Evolutionary conservation across 2,797 vertebrate genomes (phyloP).

Genomic region (Dendrocincla fuliginosa): DNA sequence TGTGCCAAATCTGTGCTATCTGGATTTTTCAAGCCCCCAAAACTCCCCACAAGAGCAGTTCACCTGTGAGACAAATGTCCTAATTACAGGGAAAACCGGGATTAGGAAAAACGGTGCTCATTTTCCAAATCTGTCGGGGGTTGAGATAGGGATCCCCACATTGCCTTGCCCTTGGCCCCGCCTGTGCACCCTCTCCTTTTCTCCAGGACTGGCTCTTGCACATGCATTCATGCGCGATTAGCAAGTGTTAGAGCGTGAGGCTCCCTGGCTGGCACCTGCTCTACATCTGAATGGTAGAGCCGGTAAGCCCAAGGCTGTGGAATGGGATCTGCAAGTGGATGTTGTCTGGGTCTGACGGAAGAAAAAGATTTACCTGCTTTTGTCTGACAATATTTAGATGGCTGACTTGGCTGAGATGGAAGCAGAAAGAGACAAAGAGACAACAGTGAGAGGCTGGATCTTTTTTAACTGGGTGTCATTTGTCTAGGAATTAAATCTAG

Average conservation of each 20-base stretch:
- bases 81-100: neutral
- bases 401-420: neutral
- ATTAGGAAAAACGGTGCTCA: neutral
- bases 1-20: neutral
- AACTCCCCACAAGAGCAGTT: neutral
- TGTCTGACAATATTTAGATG: slow-evolving; percentile 28
- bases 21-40: neutral
- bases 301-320: slow-evolving; percentile 31
- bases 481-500: neutral
- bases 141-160: neutral
- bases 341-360: slow-evolving; percentile 51
- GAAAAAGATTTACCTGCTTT: slow-evolving; percentile 59
- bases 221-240: slow-evolving; percentile 30
- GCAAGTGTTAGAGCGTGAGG: slow-evolving; percentile 46
- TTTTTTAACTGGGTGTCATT: neutral
- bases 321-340: slow-evolving; percentile 57
- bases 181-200: neutral
- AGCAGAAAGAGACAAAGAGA: neutral
- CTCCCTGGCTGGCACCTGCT: slow-evolving; percentile 32
- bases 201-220: neutral
- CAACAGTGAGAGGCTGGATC: neutral
- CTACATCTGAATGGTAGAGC: slow-evolving; percentile 57
- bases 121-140: neutral
- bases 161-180: neutral
- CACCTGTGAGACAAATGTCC: neutral